A percentile compares a stretch with the other conserved stretches of the same genome.
phyloP scores from a whole-genome alignment of 2,797 vertebrate species.

The Alauda arvensis region DNA sequence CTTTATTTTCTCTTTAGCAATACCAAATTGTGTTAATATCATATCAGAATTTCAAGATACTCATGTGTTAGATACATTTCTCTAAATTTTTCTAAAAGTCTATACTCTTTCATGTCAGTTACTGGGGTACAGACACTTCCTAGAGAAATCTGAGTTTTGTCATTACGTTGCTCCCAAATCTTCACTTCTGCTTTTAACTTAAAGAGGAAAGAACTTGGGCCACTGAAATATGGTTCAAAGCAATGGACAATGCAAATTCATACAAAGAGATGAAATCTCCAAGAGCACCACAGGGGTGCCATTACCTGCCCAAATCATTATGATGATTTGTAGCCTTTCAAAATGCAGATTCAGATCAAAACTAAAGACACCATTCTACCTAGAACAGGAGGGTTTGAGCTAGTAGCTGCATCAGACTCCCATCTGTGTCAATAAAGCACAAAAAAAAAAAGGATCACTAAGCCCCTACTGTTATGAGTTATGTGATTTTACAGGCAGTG shows the following conservation, averaged over 20 bases:
- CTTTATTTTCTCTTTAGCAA: background rate
- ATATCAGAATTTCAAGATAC: background rate
- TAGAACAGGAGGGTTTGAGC: background rate
- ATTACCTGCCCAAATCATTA: background rate
- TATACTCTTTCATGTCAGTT: background rate
- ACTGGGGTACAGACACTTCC: background rate
- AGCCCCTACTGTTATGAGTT: background rate
- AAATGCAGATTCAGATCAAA: background rate
- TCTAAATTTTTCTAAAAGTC: background rate
- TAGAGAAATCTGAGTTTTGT: background rate
- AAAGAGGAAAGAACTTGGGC: background rate
- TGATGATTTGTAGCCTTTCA: background rate
- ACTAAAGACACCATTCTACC: background rate
- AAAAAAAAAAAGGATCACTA: background rate
- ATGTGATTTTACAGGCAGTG: background rate
- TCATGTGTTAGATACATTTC: background rate
- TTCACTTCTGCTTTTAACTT: background rate
- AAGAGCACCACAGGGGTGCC: background rate
- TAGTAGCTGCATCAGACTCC: background rate
- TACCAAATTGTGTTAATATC: background rate
- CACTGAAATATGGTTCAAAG: background rate
- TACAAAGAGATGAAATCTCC: background rate
- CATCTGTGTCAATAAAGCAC: background rate
- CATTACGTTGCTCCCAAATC: background rate
- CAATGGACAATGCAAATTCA: background rate